These are phyloP conservation scores for Lagopus muta DNA, from an alignment of 2,113 vertebrate species.

Conservation along the genomic window DNA sequence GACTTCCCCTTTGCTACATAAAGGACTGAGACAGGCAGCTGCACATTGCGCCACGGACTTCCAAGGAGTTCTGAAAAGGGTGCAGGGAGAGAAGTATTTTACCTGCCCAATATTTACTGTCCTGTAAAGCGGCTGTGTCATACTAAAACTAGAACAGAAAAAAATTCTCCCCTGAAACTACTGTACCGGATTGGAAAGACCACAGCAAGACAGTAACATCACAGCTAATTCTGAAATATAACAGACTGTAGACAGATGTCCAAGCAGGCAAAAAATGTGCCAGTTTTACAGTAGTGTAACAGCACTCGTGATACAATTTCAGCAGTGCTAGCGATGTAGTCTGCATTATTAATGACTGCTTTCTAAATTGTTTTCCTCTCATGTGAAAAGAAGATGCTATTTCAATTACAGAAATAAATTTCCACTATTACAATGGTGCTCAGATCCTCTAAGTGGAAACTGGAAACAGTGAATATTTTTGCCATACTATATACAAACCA, in stretches of 20 bases:
- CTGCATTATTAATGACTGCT: not conserved
- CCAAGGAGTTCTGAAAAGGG: slow-evolving; percentile 77
- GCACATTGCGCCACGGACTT: slow-evolving; percentile 68
- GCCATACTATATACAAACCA: not conserved
- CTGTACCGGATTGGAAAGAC: not conserved
- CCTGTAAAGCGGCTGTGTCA: not conserved
- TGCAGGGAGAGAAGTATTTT: not conserved
- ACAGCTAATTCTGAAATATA: not conserved
- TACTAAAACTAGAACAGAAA: not conserved
- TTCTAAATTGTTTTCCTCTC: not conserved
- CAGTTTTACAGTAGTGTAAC: not conserved
- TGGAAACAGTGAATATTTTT: not conserved
- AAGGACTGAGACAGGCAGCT: slow-evolving; percentile 73
- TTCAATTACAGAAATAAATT: not conserved
- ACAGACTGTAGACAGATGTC: not conserved
- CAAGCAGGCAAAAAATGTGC: not conserved
- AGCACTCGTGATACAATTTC: not conserved
- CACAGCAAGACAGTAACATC: fast-evolving
- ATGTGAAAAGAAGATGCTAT: not conserved
- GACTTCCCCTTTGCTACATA: slow-evolving; percentile 69
- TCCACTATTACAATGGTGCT: not conserved
- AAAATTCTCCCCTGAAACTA: not conserved
- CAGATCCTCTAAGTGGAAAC: not conserved
- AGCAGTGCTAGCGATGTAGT: not conserved
- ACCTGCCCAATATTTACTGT: not conserved